Evolutionary conservation across 2,797 vertebrate species (phyloP), one percentile per base, ranked within the genome.

Genomic region (Nannoperca obscura): DNA sequence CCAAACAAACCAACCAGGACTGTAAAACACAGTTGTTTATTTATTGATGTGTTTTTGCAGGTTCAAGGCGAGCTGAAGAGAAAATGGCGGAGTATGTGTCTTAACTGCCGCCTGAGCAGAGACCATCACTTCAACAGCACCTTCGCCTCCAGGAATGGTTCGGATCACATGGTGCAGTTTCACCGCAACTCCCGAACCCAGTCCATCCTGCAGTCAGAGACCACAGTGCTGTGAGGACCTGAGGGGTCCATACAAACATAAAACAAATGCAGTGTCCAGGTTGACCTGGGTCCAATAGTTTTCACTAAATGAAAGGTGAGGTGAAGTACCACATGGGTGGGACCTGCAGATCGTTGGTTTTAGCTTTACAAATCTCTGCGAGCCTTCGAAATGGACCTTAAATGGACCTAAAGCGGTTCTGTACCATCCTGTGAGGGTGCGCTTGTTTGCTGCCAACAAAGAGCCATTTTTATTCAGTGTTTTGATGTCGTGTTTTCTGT

Each of bases 121-220:
- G 93, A 95, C 55, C 95, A 92, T 64, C 90, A 90, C 46, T 86
- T 96, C 0, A 95, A 93, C 90, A 95, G 92, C 89, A 93, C 85
- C 1, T 96, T 96, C 0, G 83, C 95, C 64, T 97, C 96, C 74
- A 93, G 93, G 62, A 96, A 97, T 0, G 96, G 97, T 2, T 96
- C 95, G 0, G 97, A 98, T n/a, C 95, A 95, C 4, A 80, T 88
- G 77, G 90, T 93, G 34, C 96, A 95, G 27, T 92, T 94, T 27
- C 95, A 95, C 75, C 89, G 94, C 1, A 93, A 94, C 86, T 97
- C 97, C 46, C 88, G 96, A 8, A 90, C 96, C 36, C 96, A 95
- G 79, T 97, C 97, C 64, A 96, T 97, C 88, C 92, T 97, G 90
- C 98, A 98, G 93, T 97, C 98, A 0, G 97, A 99, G 94, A 97